Evolutionary conservation across 2,888 invertebrate genomes (phyloP).

Genomic region (Eupeodes latifasciatus): DNA sequence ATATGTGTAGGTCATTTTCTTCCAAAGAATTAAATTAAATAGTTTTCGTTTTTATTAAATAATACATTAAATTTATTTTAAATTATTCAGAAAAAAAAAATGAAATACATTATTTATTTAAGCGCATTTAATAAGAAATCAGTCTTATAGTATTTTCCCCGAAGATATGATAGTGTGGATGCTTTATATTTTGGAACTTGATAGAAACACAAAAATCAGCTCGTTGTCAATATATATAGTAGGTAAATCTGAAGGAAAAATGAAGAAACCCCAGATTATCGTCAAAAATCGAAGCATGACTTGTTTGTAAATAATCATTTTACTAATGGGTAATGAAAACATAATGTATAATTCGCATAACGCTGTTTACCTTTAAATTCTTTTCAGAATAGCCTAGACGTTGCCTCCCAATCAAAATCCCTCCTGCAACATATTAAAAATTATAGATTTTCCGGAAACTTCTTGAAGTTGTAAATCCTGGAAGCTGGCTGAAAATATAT

Average conservation of each 20-base stretch:
- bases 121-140: slow-evolving; percentile 76
- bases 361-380: slow-evolving; percentile 57
- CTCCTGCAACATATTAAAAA: slow-evolving; percentile 78
- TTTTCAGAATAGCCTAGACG: slow-evolving; percentile 65
- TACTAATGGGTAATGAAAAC: background rate
- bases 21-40: background rate
- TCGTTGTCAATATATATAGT: slow-evolving; percentile 62
- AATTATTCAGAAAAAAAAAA: slow-evolving; percentile 65
- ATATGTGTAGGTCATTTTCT: too few species aligned
- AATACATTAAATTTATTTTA: slow-evolving; percentile 59
- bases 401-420: slow-evolving; percentile 46
- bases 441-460: slow-evolving; percentile 84
- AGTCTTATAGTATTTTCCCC: slow-evolving; percentile 76
- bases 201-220: slow-evolving; percentile 72
- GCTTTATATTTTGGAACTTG: slow-evolving; percentile 75
- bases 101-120: slow-evolving; percentile 71
- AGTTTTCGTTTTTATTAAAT: slow-evolving; percentile 37
- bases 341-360: too few species aligned
- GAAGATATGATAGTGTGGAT: slow-evolving; percentile 76
- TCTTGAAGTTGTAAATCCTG: slow-evolving; percentile 83
- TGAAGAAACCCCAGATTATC: background rate
- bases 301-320: background rate
- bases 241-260: slow-evolving; percentile 58
- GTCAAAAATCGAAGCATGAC: background rate
- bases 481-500: slow-evolving; percentile 83